Base-by-base conservation (phyloP, 2,113 vertebrate species). In the Colossoma macropomum region DNA sequence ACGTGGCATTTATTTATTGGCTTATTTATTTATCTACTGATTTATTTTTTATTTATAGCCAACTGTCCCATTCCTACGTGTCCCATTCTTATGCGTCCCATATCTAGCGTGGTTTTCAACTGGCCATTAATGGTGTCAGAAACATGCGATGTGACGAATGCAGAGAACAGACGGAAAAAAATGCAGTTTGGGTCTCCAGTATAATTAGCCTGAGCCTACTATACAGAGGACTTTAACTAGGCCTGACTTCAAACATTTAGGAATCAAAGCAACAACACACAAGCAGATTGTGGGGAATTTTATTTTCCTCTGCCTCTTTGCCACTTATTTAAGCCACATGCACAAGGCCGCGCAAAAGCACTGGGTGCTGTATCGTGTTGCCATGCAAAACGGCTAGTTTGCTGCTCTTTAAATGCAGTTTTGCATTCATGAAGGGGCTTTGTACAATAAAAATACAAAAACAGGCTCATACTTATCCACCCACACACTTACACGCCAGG, bases 401-500 rank as follows among this genome's bases (percentile, higher is more conserved):
- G 60, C 60, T 17, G 45, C 21, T 75, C 16, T 54, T n/a, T 75
- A 41, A 56, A 75, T 3, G 34, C 32, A 16, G 78, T 5, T 72
- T 71, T 65, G 71, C 70, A 38, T 82, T 21, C 30, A 23, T 52
- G 54, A 41, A 23, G 48, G 68, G 62, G 72, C 32, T 65, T 75
- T 66, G 41, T 73, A 79, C 72, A 72, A 79, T 76, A 65, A 76
- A 79, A 76, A 1, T 48, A 86, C 66, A 60, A 80, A 80, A 80
- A 68, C 73, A 76, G 23, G 59, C 69, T 77, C 78, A 81, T 23
- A 81, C 73, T 32, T 70, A 21, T 74, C 78, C 85, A 77, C 82
- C 85, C 82, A 86, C 81, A 86, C 77, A 83, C 38, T 79, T 30
- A 79, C 21, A 34, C 45, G 13, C 50, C 32, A 48, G 52, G 75